Evolutionary conservation across 2,888 invertebrate species (phyloP), one percentile per base, ranked within the genome.

Genomic region (Gerris lacustris): DNA sequence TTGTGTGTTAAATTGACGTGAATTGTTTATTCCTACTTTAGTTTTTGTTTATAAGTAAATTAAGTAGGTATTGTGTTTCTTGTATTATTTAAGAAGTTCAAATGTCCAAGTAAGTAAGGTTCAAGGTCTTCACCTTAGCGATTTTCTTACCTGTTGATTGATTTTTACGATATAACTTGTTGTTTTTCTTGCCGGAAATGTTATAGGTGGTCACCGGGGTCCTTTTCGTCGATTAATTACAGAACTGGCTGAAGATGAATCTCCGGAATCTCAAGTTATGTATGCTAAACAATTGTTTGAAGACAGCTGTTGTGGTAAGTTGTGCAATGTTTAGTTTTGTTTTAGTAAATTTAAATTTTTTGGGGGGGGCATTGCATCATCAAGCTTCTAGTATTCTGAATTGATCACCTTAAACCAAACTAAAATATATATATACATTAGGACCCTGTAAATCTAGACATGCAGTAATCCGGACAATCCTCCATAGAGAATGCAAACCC

Each of bases 221-320:
- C 64, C 64, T 64, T 64, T 64, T 64, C 11, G 64, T n/a, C 64
- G 31, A 9, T 31, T 64, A 5, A 31, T n/a, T n/a, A 64, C 64
- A 18, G 64, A 64, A 31, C 18, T 18, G 74, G 94, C 94, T 0
- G 91, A 91, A 77, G 93, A 93, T 81, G 94, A 94, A 7, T 93
- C 92, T 80, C 89, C 92, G 0, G 93, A 93, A 78, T 92, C 92
- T 9, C 94, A 94, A 81, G 90, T 92, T 73, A 90, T 92, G 70
- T 82, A 94, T 72, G 94, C 93, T 5, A 92, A 92, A 78, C 88
- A 91, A 77, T 82, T 94, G 63, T 82, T 94, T 76, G 88, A 91
- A 76, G 90, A 91, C 78, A 85, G 86, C 80, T 87, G 87, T 81
- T 91, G 91, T 91, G 82, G 78, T 81, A 76, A 71, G 67, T 70